Base-by-base conservation (phyloP, 1,140 invertebrate genomes). In the Lamellibrachia luymesi region DNA sequence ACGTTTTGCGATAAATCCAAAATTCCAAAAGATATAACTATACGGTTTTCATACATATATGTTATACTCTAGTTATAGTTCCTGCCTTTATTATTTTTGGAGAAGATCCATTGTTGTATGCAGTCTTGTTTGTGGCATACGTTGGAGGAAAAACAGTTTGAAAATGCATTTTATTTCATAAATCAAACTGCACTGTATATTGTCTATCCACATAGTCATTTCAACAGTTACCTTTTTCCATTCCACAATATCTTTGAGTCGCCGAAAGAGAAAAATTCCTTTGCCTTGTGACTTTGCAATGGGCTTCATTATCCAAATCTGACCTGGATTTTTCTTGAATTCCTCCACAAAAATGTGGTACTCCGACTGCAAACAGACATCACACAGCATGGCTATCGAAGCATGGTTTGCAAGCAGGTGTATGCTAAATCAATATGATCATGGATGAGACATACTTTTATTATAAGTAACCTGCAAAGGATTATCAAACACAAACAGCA, bases 261-360 rank as follows among this genome's bases (percentile, higher is more conserved):
- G 96, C 56, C 96, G 94, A 93, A 97, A 97, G 13, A 97, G 94
- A 94, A 97, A 97, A 25, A 97, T 97, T 25, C 97, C 97, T 92
- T 95, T 95, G 38, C 97, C 97, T 94, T 97, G 97, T 49, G 97
- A 96, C 51, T 96, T 96, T 22, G 96, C 96, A 2, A 96, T 97
- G 25, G 97, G 97, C 93, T 97, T 97, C 97, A 97, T 97, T 90
- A 97, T 97, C 97, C 96, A 97, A n/a, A 97, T 96, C 27, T 96
- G 96, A 2, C 96, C 96, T 10, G 95, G 96, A 94, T 95, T 96
- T 91, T 96, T 96, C 94, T 96, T 96, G 93, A 97, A 97, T 93
- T 97, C 96, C 93, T 97, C 97, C 91, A 97, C 96, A 95, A 97
- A 97, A 91, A 97, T 96, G 93, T 97, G 97, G 93, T 97, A 97